A percentile compares a stretch with the other conserved stretches of the same genome.
phyloP scores from a whole-genome alignment of 2,888 invertebrate genomes.

The Lottia scabra region DNA sequence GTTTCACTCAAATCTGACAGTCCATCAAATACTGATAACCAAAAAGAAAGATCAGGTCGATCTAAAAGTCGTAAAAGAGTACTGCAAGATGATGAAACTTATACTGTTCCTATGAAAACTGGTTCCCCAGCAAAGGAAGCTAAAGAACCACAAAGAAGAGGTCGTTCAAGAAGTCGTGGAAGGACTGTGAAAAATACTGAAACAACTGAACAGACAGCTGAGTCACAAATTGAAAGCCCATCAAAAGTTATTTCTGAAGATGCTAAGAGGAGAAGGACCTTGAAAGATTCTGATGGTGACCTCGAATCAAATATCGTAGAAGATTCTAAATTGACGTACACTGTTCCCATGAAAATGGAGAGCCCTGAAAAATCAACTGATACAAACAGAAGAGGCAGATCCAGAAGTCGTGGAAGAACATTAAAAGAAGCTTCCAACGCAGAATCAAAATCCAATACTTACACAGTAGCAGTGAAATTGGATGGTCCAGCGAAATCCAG shows the following conservation, averaged over 20 bases:
- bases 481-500: not conserved
- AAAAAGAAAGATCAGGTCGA: not conserved
- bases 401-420: not conserved
- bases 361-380: not conserved
- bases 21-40: not conserved
- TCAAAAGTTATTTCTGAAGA: not conserved
- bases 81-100: not conserved
- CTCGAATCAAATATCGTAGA: not conserved
- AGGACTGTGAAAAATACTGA: not conserved
- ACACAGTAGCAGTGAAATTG: not conserved
- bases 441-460: not conserved
- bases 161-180: not conserved
- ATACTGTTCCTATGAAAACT: not conserved
- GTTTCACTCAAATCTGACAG: not conserved
- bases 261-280: not conserved
- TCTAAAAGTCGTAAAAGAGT: not conserved
- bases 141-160: not conserved
- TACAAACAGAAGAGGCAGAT: not conserved
- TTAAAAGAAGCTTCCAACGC: not conserved
- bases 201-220: not conserved
- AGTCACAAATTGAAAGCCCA: not conserved
- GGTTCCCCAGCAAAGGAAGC: not conserved
- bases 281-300: not conserved
- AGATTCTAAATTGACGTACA: not conserved
- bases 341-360: not conserved